These are phyloP conservation scores for Falco naumanni DNA, from an alignment of 2,797 vertebrate genomes.

Conservation along the genomic window DNA sequence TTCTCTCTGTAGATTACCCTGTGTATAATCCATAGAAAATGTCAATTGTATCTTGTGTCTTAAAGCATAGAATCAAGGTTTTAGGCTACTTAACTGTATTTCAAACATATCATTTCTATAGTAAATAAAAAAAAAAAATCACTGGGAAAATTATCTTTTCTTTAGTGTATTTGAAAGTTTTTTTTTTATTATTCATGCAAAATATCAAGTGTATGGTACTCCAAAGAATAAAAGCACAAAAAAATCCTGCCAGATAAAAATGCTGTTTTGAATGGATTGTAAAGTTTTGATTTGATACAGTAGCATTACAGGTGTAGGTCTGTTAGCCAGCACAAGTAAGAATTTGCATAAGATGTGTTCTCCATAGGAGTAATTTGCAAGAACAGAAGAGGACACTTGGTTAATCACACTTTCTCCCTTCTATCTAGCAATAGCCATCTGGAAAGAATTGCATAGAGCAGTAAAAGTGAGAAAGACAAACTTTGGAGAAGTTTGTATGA, in stretches of 20 bases:
- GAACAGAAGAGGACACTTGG: not conserved
- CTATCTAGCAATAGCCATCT: not conserved
- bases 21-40: conserved; percentile 20
- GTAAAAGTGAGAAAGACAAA: not conserved
- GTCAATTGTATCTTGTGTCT: conserved; percentile 14
- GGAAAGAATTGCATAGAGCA: not conserved
- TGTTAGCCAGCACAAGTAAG: not conserved
- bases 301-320: not conserved
- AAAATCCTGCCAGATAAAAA: not conserved
- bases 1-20: not conserved
- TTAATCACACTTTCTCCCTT: not conserved
- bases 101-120: not conserved
- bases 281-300: not conserved
- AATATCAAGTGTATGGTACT: not conserved
- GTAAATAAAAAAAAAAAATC: not conserved
- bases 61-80: not conserved
- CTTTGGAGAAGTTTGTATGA: not conserved
- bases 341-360: not conserved
- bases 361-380: not conserved
- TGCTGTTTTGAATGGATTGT: not conserved
- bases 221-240: not conserved
- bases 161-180: not conserved
- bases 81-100: not conserved
- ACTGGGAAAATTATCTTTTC: not conserved
- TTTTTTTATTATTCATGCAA: not conserved